Percentiles rank a stretch among this genome's conserved stretches.
These are phyloP conservation scores for Drosophila saltans DNA, from an alignment of 1,140 invertebrate species.

Conservation along the genomic window DNA sequence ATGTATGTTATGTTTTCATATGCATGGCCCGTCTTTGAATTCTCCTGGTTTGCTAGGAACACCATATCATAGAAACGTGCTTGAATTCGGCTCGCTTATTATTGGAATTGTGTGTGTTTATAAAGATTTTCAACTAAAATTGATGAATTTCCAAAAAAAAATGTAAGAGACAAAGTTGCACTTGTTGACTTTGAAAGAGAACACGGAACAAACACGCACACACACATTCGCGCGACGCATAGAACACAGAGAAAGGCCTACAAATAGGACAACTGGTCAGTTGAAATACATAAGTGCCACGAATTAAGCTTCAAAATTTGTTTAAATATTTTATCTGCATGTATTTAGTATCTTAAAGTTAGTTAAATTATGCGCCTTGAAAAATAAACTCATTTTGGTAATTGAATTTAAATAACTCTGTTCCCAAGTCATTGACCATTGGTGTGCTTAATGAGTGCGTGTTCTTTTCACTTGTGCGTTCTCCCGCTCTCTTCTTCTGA, in stretches of 20 bases:
- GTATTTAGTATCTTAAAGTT: no score
- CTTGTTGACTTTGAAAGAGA: constrained; percentile 54
- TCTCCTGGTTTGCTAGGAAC: neutral
- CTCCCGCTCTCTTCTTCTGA: constrained; percentile 37
- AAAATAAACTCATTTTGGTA: neutral
- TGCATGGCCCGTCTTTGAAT: no score
- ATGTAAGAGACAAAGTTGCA: constrained; percentile 43
- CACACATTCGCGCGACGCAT: neutral
- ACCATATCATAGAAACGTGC: neutral
- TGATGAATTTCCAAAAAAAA: constrained; percentile 20
- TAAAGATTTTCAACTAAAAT: constrained; percentile 3
- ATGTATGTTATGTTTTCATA: neutral
- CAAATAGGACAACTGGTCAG: constrained; percentile 10
- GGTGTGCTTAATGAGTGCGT: constrained; percentile 26
- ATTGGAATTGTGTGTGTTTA: neutral
- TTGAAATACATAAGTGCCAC: neutral
- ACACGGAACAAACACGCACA: neutral
- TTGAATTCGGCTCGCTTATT: constrained; percentile 28
- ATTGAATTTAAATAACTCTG: neutral
- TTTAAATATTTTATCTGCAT: no score
- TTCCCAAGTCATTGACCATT: constrained; percentile 31
- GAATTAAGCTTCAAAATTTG: neutral
- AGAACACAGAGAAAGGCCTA: constrained; percentile 12
- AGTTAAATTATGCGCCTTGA: no score
- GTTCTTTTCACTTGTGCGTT: constrained; percentile 29